A percentile compares a stretch with the other conserved stretches of the same genome.
These are phyloP conservation scores for Drosophila insularis DNA, from an alignment of 1,140 invertebrate genomes.

Conservation along the genomic window DNA sequence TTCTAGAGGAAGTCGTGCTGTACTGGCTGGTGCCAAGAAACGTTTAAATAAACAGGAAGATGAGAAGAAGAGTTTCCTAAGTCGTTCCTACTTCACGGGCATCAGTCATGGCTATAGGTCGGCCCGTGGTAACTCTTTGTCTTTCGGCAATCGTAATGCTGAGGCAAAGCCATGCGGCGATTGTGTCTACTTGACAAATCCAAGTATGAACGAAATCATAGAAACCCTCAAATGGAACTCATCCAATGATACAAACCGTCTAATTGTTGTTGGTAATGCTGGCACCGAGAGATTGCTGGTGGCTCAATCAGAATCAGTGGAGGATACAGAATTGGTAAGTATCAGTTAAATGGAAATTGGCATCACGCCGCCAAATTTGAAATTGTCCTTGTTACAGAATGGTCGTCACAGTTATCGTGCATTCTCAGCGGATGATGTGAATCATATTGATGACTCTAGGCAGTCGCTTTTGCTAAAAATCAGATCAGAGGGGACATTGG, in stretches of 20 bases:
- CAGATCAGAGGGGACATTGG: not conserved
- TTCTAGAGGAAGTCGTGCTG: slow-evolving; percentile 30
- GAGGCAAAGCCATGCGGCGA: not conserved
- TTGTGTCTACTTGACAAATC: not conserved
- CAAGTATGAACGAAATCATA: slow-evolving; percentile 11
- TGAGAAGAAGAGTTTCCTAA: not conserved
- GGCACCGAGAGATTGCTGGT: not conserved
- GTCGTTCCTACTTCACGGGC: not conserved
- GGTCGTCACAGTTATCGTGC: not conserved
- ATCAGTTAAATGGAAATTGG: too few species aligned
- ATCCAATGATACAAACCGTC: not conserved
- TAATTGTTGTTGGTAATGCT: slow-evolving; percentile 4
- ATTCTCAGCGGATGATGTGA: not conserved
- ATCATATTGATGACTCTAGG: not conserved
- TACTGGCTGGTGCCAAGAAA: slow-evolving; percentile 27
- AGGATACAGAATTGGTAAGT: not conserved
- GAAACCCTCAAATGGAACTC: not conserved
- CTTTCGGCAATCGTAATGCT: not conserved
- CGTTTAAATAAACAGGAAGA: not conserved
- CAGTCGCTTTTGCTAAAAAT: not conserved
- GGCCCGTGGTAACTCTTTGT: not conserved
- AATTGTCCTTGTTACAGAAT: too few species aligned
- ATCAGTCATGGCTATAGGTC: not conserved
- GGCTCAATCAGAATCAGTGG: not conserved
- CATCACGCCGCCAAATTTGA: too few species aligned